phyloP scores from a whole-genome alignment of 2,888 invertebrate genomes.

The Macrophya alboannulata region DNA sequence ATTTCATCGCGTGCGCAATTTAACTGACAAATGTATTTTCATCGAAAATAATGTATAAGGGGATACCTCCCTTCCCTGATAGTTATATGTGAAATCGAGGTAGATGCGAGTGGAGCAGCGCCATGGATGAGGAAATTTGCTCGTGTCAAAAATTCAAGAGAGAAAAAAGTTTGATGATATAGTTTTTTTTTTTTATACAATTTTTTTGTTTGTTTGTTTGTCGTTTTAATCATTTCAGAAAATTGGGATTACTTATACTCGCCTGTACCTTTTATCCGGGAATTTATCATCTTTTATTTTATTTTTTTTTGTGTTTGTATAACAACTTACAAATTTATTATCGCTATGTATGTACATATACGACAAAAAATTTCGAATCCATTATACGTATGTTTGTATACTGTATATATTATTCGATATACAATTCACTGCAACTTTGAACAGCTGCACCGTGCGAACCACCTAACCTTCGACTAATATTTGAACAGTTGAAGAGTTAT shows the following conservation, averaged over 20 bases:
- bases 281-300: background rate
- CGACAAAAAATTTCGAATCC: background rate
- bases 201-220: no score
- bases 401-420: background rate
- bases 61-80: no score
- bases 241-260: background rate
- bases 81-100: no score
- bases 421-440: constrained; percentile 2
- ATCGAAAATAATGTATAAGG: background rate
- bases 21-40: constrained; percentile 5
- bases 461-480: background rate
- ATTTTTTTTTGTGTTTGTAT: background rate
- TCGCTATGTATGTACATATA: no score
- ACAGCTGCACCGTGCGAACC: background rate
- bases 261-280: background rate
- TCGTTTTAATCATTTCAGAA: background rate
- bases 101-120: no score
- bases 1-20: background rate
- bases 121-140: no score
- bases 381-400: background rate
- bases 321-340: background rate
- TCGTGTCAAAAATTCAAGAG: no score
- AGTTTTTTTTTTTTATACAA: no score
- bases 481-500: background rate
- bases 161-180: no score